phyloP scores from a whole-genome alignment of 2,888 invertebrate genomes.

The Syrphus vitripennis region DNA sequence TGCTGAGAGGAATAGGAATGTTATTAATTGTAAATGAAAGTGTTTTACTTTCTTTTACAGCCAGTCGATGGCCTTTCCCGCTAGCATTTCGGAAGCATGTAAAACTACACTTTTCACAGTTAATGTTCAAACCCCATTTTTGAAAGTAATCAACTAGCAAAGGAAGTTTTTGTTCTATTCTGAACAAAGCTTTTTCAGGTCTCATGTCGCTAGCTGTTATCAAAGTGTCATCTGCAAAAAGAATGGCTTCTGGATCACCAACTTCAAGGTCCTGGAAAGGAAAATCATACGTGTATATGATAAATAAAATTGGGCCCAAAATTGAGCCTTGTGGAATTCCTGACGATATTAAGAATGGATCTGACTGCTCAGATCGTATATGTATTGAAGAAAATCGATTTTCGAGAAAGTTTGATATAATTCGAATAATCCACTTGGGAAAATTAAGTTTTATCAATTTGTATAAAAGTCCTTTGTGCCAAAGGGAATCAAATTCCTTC shows the following conservation, averaged over 20 bases:
- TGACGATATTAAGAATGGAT: neutral
- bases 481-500: neutral
- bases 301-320: neutral
- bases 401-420: neutral
- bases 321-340: neutral
- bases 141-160: neutral
- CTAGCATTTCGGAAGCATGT: conserved; percentile 16
- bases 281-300: neutral
- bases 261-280: neutral
- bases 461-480: neutral
- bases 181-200: neutral
- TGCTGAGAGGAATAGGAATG: neutral
- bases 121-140: neutral
- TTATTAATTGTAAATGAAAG: neutral
- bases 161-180: conserved; percentile 3
- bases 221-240: neutral
- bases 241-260: neutral
- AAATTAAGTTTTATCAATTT: neutral
- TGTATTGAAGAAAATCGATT: neutral
- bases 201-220: neutral
- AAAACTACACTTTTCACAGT: neutral
- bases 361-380: neutral
- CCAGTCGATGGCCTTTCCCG: conserved; percentile 6
- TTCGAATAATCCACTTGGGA: too few species aligned
- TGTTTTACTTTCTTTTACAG: conserved; percentile 9